Evolutionary conservation across 2,797 vertebrate species (phyloP), one percentile per base, ranked within the genome.

Genomic region (Poliocrania exsul): DNA sequence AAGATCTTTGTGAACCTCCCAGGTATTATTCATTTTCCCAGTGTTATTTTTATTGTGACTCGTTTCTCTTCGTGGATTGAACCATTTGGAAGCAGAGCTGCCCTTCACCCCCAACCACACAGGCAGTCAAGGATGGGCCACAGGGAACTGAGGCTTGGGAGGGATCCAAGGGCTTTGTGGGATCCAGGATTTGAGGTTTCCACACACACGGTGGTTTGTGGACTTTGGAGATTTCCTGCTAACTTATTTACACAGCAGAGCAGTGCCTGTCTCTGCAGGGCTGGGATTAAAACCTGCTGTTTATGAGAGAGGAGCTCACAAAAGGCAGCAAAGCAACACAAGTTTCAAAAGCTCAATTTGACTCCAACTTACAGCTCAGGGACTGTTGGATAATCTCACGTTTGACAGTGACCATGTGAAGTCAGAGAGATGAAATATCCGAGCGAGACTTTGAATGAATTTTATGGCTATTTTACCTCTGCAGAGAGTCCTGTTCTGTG

Each of bases 381-480:
- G 71, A 19, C n/a, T 7, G 10, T 31, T 49, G 62, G 26, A n/a
- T 14, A 21, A 6, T 1, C 57, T 44, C 65, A 6, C 2, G 0
- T 37, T 38, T 16, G 25, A 13, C 49, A 70, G 66, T 2, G 11
- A 50, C 33, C 28, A 4, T 0, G 7, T 3, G 20, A 49, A 72
- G 25, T 1, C 19, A 2, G 13, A 23, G 5, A 23, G 5, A 21
- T 5, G 1, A 78, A 42, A 51, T 0, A 19, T 0, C 33, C 3
- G 3, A 58, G 26, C 19, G 23, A 18, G 16, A 6, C 8, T 24
- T 7, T 13, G 3, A 6, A 14, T 15, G 14, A 54, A 35, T 65
- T 38, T 10, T 54, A 23, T 44, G 9, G 8, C 37, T 28, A 2
- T 35, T 79, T 66, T 19, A n/a, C 46, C 15, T 33, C 57, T 40